These are phyloP conservation scores for Drosophila albomicans DNA, from an alignment of 1,140 invertebrate species.

Conservation along the genomic window DNA sequence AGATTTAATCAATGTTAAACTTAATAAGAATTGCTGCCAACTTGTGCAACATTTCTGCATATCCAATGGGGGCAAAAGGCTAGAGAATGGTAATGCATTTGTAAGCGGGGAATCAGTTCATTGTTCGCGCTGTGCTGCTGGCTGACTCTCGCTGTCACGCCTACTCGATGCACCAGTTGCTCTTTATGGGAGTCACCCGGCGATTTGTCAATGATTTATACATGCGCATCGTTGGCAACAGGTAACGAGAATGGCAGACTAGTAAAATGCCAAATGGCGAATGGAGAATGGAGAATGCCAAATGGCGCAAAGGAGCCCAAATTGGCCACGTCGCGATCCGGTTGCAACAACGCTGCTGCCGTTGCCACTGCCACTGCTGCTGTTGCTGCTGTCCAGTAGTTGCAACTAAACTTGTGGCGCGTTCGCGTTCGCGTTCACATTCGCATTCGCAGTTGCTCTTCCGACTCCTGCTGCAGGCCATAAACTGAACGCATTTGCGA, in stretches of 20 bases:
- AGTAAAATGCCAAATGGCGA: too few species aligned
- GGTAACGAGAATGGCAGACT: conserved; percentile 3
- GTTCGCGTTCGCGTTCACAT: background rate
- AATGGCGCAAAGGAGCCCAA: conserved; percentile 1
- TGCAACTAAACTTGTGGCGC: conserved; percentile 34
- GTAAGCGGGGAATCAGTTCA: conserved; percentile 5
- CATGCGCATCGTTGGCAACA: conserved; percentile 29
- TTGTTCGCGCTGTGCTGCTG: background rate
- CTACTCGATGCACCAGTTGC: conserved; percentile 36
- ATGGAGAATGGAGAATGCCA: background rate
- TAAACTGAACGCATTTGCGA: conserved; percentile 64
- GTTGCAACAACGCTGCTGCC: background rate
- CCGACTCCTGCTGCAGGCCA: conserved; percentile 27
- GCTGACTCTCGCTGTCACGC: conserved; percentile 17
- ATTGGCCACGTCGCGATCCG: conserved; percentile 33
- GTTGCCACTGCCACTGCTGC: too few species aligned
- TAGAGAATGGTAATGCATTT: conserved; percentile 8
- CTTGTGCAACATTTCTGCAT: too few species aligned
- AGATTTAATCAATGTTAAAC: too few species aligned
- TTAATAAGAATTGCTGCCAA: too few species aligned
- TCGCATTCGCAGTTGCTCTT: background rate
- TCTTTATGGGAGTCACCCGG: conserved; percentile 40
- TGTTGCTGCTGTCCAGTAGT: background rate
- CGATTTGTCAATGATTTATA: conserved; percentile 69
- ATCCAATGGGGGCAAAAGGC: too few species aligned